Conservation (phyloP, 2,113 vertebrate genomes). For the Tachysurus fulvidraco region DNA sequence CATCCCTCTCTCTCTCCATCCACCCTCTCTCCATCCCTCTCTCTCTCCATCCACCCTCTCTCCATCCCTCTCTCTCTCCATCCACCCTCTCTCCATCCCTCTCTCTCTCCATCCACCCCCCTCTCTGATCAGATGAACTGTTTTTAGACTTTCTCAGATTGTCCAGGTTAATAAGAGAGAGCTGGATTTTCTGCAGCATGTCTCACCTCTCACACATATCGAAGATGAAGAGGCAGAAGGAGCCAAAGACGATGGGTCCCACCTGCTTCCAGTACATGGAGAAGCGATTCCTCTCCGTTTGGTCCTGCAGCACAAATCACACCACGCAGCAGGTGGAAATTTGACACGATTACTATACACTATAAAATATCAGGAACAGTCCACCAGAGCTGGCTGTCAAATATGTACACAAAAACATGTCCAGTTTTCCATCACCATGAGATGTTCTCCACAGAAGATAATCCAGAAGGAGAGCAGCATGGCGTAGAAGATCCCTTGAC, state of each 20-base stretch:
- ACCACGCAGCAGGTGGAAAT: neutral
- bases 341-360: neutral
- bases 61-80: too few relatives aligned
- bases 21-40: too few relatives aligned
- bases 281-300: constrained; percentile 89
- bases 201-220: constrained; percentile 98
- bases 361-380: neutral
- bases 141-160: neutral
- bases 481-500: constrained; percentile 97
- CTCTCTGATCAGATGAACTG: neutral
- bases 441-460: constrained; percentile 98
- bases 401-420: neutral
- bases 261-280: constrained; percentile 98
- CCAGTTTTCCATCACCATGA: constrained; percentile 82
- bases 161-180: neutral
- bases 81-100: too few relatives aligned
- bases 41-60: too few relatives aligned
- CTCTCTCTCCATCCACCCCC: too few relatives aligned
- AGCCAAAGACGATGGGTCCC: constrained; percentile 91
- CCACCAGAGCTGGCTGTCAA: neutral
- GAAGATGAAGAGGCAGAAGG: constrained; percentile 96
- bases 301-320: constrained; percentile 76
- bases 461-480: constrained; percentile 99
- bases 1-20: too few relatives aligned
- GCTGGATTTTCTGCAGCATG: neutral